Conservation (phyloP, 2,113 vertebrate species). For the Percina caprodes region DNA sequence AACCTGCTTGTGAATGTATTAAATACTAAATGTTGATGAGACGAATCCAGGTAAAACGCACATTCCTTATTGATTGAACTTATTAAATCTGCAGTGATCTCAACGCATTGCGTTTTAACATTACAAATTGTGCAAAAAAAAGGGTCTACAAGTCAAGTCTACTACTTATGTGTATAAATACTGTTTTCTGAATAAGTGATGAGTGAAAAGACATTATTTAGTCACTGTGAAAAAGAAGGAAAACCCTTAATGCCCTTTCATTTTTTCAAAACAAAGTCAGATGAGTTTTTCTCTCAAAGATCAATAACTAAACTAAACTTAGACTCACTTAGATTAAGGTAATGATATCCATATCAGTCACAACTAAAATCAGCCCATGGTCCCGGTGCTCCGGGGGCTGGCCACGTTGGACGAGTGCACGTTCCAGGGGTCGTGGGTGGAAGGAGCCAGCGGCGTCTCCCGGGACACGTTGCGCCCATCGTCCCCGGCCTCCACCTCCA, state of each 20-base stretch:
- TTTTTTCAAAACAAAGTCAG: neutral
- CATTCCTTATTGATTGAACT: neutral
- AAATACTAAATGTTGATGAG: neutral
- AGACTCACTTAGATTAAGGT: neutral
- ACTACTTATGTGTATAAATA: slow-evolving; percentile 20
- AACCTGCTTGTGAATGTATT: neutral
- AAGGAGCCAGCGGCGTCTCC: slow-evolving; percentile 77
- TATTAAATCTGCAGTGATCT: neutral
- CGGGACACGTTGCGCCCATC: slow-evolving; percentile 75
- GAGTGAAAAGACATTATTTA: neutral
- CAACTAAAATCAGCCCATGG: slow-evolving; percentile 51
- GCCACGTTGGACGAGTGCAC: slow-evolving; percentile 75
- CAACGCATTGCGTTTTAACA: slow-evolving; percentile 2
- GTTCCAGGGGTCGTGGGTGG: slow-evolving; percentile 86
- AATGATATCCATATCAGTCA: neutral
- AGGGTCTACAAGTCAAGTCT: slow-evolving; percentile 52
- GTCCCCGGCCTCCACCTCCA: slow-evolving; percentile 66
- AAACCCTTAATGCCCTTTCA: neutral
- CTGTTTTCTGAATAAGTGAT: slow-evolving; percentile 19
- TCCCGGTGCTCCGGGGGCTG: slow-evolving; percentile 81
- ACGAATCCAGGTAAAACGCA: neutral
- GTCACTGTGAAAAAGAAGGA: slow-evolving; percentile 35
- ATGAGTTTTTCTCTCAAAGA: neutral
- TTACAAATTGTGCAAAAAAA: slow-evolving; percentile 64
- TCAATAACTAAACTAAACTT: slow-evolving; percentile 14